Evolutionary conservation across 2,797 vertebrate species (phyloP).

Genomic region (Anguilla megastoma): DNA sequence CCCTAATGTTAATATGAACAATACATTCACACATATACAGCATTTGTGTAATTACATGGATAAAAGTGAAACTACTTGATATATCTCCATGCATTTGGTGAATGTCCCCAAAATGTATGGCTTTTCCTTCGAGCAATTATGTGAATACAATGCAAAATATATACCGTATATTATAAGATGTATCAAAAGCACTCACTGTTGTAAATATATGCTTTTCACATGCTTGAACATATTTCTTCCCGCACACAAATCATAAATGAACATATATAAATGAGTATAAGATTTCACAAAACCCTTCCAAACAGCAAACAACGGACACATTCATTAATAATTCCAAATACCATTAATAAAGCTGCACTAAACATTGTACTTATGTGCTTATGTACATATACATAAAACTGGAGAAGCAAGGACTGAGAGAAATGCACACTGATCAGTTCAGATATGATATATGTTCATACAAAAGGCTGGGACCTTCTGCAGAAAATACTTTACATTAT

Average conservation of each 20-base stretch:
- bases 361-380: not conserved
- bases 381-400: not conserved
- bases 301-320: not conserved
- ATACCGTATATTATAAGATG: not conserved
- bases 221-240: not conserved
- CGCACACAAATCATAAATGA: too few relatives aligned
- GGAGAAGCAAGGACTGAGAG: not conserved
- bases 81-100: not conserved
- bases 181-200: not conserved
- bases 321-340: not conserved
- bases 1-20: conserved; percentile 43
- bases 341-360: not conserved
- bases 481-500: not conserved
- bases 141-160: not conserved
- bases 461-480: not conserved
- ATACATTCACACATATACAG: not conserved
- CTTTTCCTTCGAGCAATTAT: not conserved
- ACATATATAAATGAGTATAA: not conserved
- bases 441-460: not conserved
- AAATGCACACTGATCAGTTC: not conserved
- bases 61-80: not conserved
- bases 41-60: not conserved
- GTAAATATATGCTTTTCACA: not conserved
- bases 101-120: not conserved
- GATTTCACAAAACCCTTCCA: not conserved